Evolutionary conservation across 2,888 invertebrate genomes (phyloP).

Genomic region (Flabesymbios commensalis): DNA sequence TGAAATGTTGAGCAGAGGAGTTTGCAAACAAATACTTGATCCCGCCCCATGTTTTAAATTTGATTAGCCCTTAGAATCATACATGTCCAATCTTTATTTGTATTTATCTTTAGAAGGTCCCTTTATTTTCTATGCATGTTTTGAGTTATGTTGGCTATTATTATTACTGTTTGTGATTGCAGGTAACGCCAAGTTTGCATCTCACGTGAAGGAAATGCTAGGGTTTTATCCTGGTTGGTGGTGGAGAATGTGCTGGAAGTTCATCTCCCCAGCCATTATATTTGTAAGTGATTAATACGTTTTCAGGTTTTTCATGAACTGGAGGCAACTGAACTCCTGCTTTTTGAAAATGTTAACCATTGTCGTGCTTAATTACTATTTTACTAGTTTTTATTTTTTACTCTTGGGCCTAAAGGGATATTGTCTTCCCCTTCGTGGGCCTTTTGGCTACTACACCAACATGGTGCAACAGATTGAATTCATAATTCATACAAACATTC

Average conservation of each 20-base stretch:
- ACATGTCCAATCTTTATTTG: not conserved
- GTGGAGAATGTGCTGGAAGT: constrained; percentile 37
- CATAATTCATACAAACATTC: no score
- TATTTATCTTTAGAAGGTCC: no score
- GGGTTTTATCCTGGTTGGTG: constrained; percentile 15
- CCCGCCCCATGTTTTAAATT: not conserved
- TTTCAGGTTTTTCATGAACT: not conserved
- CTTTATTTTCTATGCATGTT: no score
- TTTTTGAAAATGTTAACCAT: no score
- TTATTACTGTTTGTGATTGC: not conserved
- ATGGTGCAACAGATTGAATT: no score
- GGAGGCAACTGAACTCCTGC: no score
- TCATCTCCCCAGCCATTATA: constrained; percentile 42
- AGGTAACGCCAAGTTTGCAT: constrained; percentile 30
- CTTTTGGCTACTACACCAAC: no score
- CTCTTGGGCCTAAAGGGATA: no score
- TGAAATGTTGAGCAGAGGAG: no score
- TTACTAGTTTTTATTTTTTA: no score
- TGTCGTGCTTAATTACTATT: not conserved
- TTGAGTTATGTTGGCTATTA: not conserved
- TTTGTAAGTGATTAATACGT: constrained; percentile 34
- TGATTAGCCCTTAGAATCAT: not conserved
- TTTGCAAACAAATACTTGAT: not conserved
- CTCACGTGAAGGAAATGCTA: constrained; percentile 35
- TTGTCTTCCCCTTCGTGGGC: no score